Base-by-base conservation (phyloP, 2,888 invertebrate genomes). In the Zele albiditarsus region DNA sequence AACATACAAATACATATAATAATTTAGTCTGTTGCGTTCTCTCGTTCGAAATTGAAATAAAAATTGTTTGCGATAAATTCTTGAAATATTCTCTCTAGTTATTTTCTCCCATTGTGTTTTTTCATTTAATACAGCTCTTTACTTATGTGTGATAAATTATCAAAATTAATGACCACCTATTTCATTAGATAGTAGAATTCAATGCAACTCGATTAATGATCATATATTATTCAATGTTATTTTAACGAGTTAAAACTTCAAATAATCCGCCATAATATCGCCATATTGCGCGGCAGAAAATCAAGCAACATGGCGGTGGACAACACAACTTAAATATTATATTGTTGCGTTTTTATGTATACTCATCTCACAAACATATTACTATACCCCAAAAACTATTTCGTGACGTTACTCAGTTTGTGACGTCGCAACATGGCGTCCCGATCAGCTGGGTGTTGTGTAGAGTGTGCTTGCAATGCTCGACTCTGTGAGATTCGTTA, bases 401-500 rank as follows among this genome's bases (percentile, higher is more conserved):
- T 62, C 53, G 25, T 57, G 42, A 71, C 74, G 74, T 67, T 63
- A 46, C n/a, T 27, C 49, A 73, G 73, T 72, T 46, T 77, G 75
- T 82, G 81, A 89, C 89, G 89, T 89, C 88, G 87, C 81, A 87
- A 87, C 80, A 89, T 89, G 89, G 89, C 87, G 84, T 83, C 83
- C 79, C 84, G 86, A 88, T 89, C 89, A 89, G 89, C 89, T 89
- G 89, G 89, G 85, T 87, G 86, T 87, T 88, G 87, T 87, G 87
- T 87, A 85, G 86, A 87, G 87, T 85, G 85, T 85, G 85, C 85
- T 84, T 84, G 88, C 85, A 85, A 89, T 89, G 89, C 85, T 84
- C 83, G 84, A 85, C 84, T 85, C 83, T 82, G 84, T 83, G 83
- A 85, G 85, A 85, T 81, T 82, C 77, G 80, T 82, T 80, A 82